Evolutionary conservation across 2,888 invertebrate species (phyloP).

Genomic region (Eledona agricola): DNA sequence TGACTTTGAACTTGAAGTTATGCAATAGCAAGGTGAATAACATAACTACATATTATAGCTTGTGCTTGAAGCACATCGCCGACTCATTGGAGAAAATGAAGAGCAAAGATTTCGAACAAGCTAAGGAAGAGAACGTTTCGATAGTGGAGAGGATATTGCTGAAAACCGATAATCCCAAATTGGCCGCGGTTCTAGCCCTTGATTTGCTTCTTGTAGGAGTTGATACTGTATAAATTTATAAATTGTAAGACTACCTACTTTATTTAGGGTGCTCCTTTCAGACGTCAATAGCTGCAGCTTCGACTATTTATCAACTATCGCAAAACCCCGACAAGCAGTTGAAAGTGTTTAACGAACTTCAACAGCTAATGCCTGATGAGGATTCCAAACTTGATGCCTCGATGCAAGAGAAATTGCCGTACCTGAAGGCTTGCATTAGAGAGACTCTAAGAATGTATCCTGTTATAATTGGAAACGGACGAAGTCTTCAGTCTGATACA

Average conservation of each 20-base stretch:
- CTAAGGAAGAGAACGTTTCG: conserved; percentile 64
- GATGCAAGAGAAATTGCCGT: conserved; percentile 73
- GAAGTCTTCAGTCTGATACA: conserved; percentile 78
- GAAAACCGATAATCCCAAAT: conserved; percentile 67
- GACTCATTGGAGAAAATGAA: conserved; percentile 65
- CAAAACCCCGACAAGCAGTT: conserved; percentile 75
- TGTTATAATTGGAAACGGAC: conserved; percentile 81
- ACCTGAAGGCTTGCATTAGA: conserved; percentile 79
- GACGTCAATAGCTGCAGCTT: conserved; percentile 79
- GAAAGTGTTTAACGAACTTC: conserved; percentile 71
- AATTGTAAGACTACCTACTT: not conserved
- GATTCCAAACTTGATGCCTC: conserved; percentile 68
- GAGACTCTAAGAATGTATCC: conserved; percentile 84
- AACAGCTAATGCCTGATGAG: conserved; percentile 65
- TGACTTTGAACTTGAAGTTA: conserved; percentile 37
- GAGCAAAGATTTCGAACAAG: conserved; percentile 51
- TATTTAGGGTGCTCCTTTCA: conserved; percentile 52
- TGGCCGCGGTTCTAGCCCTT: conserved; percentile 76
- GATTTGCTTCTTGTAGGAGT: conserved; percentile 84
- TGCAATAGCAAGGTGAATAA: conserved; percentile 31
- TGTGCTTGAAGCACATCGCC: conserved; percentile 68
- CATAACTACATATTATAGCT: conserved; percentile 54
- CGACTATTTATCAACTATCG: conserved; percentile 78
- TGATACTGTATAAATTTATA: conserved; percentile 69
- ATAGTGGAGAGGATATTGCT: conserved; percentile 68